Evolutionary conservation across 1,140 invertebrate genomes (phyloP).

Genomic region (Drosophila nigromelanica): DNA sequence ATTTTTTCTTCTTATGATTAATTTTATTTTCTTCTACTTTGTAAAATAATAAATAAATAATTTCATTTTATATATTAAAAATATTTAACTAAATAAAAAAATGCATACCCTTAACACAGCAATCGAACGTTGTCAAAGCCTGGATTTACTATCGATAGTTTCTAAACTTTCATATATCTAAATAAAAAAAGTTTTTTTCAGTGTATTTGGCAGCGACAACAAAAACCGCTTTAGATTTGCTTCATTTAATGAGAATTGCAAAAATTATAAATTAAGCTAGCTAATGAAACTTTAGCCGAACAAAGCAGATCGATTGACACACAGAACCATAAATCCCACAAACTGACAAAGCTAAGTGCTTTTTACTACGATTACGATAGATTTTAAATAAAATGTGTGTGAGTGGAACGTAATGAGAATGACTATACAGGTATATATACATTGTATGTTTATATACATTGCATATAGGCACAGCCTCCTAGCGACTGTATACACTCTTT

Average conservation of each 20-base stretch:
- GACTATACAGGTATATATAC: neutral
- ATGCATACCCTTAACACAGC: too few relatives aligned
- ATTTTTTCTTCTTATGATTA: too few relatives aligned
- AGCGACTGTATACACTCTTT: neutral
- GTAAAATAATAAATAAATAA: too few relatives aligned
- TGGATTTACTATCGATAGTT: too few relatives aligned
- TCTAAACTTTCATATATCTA: too few relatives aligned
- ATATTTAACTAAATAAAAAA: too few relatives aligned
- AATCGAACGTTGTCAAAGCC: too few relatives aligned
- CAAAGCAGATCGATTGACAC: neutral
- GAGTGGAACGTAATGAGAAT: neutral
- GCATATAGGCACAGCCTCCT: neutral
- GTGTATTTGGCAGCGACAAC: neutral
- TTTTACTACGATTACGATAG: neutral
- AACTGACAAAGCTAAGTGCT: neutral
- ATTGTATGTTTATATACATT: neutral
- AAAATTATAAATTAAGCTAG: neutral
- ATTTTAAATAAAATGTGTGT: slow-evolving; percentile 1
- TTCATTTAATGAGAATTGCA: neutral
- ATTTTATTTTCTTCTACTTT: too few relatives aligned
- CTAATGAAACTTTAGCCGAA: neutral
- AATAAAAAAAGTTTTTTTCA: too few relatives aligned
- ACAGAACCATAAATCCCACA: neutral
- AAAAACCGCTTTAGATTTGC: neutral
- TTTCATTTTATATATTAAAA: too few relatives aligned